These are phyloP conservation scores for Felis chaus DNA, from an alignment of 2,113 vertebrate species.

Conservation along the genomic window DNA sequence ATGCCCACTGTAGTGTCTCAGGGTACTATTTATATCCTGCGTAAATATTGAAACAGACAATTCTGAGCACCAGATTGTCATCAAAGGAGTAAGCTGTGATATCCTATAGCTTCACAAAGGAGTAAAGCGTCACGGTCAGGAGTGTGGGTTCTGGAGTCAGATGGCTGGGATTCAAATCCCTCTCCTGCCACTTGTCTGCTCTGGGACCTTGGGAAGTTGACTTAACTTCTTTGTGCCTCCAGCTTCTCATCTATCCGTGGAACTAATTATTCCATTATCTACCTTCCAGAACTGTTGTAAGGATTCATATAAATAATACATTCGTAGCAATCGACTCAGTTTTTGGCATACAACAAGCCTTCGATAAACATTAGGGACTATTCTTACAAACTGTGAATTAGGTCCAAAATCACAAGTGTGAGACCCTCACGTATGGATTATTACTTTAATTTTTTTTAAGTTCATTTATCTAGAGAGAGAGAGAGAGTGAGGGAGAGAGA, in stretches of 20 bases:
- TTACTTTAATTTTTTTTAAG: background rate
- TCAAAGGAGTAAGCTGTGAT: background rate
- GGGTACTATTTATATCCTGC: background rate
- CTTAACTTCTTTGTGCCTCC: background rate
- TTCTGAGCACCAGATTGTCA: background rate
- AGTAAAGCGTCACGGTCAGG: background rate
- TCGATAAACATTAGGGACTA: background rate
- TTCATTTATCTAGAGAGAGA: too few relatives aligned
- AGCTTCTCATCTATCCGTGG: background rate
- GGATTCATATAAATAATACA: background rate
- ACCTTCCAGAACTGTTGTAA: background rate
- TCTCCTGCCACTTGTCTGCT: background rate
- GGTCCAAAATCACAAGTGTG: background rate
- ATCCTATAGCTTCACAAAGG: background rate
- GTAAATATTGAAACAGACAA: slow-evolving; percentile 22
- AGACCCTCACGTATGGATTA: background rate
- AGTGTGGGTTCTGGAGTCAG: background rate
- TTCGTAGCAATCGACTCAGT: background rate
- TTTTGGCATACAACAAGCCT: background rate
- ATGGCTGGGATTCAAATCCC: background rate
- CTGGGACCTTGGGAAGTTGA: background rate
- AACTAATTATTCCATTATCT: background rate
- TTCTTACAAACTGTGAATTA: background rate
- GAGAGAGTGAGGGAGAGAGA: too few relatives aligned
- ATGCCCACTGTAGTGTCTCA: slow-evolving; percentile 20